Conservation (phyloP, 2,888 invertebrate genomes). For the Seira sanloemensis region DNA sequence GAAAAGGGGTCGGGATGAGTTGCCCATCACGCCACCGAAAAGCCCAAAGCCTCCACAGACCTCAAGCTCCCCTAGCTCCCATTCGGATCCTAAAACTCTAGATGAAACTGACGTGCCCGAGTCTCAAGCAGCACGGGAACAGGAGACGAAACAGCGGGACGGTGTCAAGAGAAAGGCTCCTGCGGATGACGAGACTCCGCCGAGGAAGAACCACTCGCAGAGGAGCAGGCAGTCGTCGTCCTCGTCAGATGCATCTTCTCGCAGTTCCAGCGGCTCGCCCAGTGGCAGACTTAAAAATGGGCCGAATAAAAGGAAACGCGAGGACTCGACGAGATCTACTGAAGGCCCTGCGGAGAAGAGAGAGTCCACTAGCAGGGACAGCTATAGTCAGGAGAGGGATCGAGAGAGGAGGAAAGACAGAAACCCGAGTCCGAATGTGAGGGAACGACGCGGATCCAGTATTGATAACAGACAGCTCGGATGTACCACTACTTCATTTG, state of each 20-base stretch:
- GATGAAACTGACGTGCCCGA: not conserved
- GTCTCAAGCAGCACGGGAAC: not conserved
- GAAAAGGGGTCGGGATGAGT: not conserved
- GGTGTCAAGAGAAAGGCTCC: slow-evolving; percentile 30
- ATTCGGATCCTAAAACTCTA: not conserved
- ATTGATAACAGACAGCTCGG: slow-evolving; percentile 15
- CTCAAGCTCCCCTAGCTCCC: not conserved
- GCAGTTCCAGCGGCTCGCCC: slow-evolving; percentile 33
- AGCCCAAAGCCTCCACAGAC: slow-evolving; percentile 25
- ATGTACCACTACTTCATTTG: slow-evolving; percentile 18
- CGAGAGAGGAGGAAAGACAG: slow-evolving; percentile 49
- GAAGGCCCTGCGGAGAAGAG: slow-evolving; percentile 13
- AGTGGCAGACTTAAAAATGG: slow-evolving; percentile 24
- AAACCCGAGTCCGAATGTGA: slow-evolving; percentile 56
- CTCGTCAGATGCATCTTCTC: slow-evolving; percentile 36
- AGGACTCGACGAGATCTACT: not conserved
- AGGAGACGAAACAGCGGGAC: slow-evolving; percentile 25
- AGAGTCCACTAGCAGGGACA: slow-evolving; percentile 32
- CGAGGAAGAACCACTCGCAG: slow-evolving; percentile 34
- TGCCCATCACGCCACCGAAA: slow-evolving; percentile 43
- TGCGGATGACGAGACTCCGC: slow-evolving; percentile 28
- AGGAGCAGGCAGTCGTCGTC: slow-evolving; percentile 48
- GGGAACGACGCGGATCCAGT: slow-evolving; percentile 22
- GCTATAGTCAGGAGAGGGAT: slow-evolving; percentile 61
- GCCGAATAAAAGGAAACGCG: slow-evolving; percentile 39